Base-by-base conservation (phyloP, 2,113 vertebrate genomes). In the Phalacrocorax pelagicus region DNA sequence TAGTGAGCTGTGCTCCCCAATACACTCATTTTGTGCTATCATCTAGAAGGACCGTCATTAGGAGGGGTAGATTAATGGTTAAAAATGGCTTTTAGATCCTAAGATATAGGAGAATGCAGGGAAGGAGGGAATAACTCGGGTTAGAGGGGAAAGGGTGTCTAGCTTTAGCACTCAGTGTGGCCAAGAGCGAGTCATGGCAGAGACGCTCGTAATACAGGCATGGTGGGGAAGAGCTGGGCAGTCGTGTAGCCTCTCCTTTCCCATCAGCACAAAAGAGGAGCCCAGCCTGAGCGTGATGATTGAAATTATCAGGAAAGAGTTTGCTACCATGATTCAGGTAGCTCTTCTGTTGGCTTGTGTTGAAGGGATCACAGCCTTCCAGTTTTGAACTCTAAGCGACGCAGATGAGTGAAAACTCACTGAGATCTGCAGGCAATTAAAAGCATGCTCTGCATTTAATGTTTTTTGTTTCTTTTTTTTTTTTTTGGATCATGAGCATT, bases 151-250 rank as follows among this genome's bases (percentile, higher is more conserved):
- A 74, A 20, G 3, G 3, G 3, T 34, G 11, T 26, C 32, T 6
- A 0, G 6, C 22, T 62, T 67, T 32, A 57, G 22, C 15, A 9
- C 7, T 8, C 6, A 1, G 32, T n/a, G 8, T 7, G 12, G 22
- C 24, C 62, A 17, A 30, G 29, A 77, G 12, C 2, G 54, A 42
- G 16, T 34, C 21, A 4, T 1, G 6, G 38, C 42, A 77, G n/a
- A 74, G 10, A 8, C 44, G 36, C 18, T 23, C 0, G 0, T 1
- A 24, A 14, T 13, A 29, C 13, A 30, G 67, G 11, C 0, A 1
- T 4, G 18, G 8, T n/a, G 15, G 11, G 26, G 44, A 46, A 57
- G 26, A 81, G 7, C 26, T 40, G 67, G 15, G 40, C 3, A 1
- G 7, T 4, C 85, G 34, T 38, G 21, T 70, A 74, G 18, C 49